phyloP scores from a whole-genome alignment of 2,113 vertebrate genomes.

The Sclerurus mexicanus region DNA sequence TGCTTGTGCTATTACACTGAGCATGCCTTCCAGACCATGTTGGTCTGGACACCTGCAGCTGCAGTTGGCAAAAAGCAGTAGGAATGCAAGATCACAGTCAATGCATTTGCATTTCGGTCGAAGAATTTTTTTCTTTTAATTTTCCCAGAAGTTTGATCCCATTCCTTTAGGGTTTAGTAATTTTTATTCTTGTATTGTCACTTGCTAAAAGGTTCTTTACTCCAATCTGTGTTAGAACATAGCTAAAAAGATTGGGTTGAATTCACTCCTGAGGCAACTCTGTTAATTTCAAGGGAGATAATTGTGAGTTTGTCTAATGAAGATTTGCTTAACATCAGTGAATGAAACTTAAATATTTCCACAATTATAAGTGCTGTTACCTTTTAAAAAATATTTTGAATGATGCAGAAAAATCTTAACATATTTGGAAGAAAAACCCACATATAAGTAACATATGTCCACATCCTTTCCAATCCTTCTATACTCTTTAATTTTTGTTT shows the following conservation, averaged over 20 bases:
- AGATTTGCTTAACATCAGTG: background rate
- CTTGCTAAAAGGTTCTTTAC: background rate
- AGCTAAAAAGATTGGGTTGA: background rate
- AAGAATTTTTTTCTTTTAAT: background rate
- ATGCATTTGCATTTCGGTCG: background rate
- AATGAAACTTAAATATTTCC: background rate
- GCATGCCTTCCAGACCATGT: background rate
- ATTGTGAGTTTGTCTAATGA: background rate
- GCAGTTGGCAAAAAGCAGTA: background rate
- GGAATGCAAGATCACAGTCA: background rate
- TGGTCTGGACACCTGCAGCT: background rate
- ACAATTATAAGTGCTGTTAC: background rate
- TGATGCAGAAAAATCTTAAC: background rate
- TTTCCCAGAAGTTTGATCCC: background rate
- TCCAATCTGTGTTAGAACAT: background rate
- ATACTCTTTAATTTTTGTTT: background rate
- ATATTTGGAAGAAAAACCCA: background rate
- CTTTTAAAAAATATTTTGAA: background rate
- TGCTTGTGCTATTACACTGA: background rate
- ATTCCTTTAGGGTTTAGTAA: background rate
- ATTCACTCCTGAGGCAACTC: background rate
- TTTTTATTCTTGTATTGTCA: background rate
- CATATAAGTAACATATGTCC: fast-evolving
- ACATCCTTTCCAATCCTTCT: background rate
- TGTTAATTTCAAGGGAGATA: background rate